These are phyloP conservation scores for Scaptodrosophila lebanonensis DNA, from an alignment of 1,140 invertebrate species.

Conservation along the genomic window DNA sequence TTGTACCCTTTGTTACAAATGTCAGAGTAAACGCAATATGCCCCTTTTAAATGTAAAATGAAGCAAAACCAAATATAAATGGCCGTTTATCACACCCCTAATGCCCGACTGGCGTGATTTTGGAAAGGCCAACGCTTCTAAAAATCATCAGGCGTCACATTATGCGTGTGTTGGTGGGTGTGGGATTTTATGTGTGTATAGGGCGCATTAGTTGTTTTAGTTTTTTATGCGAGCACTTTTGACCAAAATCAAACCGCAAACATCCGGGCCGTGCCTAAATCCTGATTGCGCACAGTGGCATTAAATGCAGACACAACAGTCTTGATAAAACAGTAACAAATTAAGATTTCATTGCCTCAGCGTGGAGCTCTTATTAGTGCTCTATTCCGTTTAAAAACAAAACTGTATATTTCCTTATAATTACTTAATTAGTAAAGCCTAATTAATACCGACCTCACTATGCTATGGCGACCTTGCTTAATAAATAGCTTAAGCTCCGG, in stretches of 20 bases:
- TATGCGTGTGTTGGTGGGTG: slow-evolving; percentile 12
- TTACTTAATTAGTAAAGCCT: too few species aligned
- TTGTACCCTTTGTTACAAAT: too few species aligned
- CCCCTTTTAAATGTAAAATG: not conserved
- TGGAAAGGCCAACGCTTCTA: not conserved
- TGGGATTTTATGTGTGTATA: slow-evolving; percentile 9
- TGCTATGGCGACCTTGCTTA: too few species aligned
- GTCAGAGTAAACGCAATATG: too few species aligned
- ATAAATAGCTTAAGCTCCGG: too few species aligned
- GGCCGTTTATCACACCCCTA: slow-evolving; percentile 40
- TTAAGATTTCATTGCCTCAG: too few species aligned
- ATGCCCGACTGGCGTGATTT: slow-evolving; percentile 62
- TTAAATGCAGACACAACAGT: not conserved
- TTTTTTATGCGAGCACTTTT: slow-evolving; percentile 24
- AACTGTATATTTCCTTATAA: too few species aligned
- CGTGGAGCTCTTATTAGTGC: too few species aligned
- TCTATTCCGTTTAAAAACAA: too few species aligned
- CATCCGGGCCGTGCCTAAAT: slow-evolving; percentile 65
- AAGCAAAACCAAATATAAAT: slow-evolving; percentile 23
- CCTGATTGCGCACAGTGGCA: slow-evolving; percentile 17
- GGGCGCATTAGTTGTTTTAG: not conserved
- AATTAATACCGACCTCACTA: too few species aligned
- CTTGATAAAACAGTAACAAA: not conserved
- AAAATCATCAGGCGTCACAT: not conserved
- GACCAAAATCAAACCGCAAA: slow-evolving; percentile 54